Evolutionary conservation across 1,140 invertebrate genomes (phyloP).

Genomic region (Drosophila subobscura): DNA sequence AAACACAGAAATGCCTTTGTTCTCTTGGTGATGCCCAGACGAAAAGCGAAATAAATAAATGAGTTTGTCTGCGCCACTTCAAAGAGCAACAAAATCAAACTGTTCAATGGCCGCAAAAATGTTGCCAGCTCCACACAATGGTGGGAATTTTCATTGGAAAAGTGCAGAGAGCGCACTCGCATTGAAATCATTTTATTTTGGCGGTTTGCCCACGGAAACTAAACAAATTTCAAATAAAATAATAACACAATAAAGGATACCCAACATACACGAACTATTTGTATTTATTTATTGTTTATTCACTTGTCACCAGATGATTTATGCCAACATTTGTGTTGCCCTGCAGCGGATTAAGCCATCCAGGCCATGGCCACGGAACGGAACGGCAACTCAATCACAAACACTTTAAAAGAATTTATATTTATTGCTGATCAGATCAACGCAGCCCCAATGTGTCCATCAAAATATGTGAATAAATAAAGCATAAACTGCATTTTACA

Average conservation of each 20-base stretch:
- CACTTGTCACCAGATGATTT: slow-evolving; percentile 34
- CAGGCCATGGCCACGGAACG: not conserved
- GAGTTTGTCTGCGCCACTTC: not conserved
- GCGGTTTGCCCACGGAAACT: not conserved
- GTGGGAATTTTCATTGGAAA: slow-evolving; percentile 12
- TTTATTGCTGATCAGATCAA: slow-evolving; percentile 48
- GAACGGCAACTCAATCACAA: slow-evolving; percentile 26
- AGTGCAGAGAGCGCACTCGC: not conserved
- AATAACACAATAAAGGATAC: not conserved
- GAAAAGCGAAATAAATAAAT: not conserved
- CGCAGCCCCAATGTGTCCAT: slow-evolving; percentile 54
- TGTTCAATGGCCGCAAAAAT: not conserved
- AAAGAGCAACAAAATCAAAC: not conserved
- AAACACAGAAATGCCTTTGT: not conserved
- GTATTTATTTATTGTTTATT: slow-evolving; percentile 25
- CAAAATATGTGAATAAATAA: slow-evolving; percentile 40
- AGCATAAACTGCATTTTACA: slow-evolving; percentile 56
- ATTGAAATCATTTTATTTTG: slow-evolving; percentile 5
- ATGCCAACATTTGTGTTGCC: slow-evolving; percentile 18
- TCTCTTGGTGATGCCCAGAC: not conserved
- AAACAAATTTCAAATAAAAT: not conserved
- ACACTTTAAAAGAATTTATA: slow-evolving; percentile 46
- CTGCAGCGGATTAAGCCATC: not conserved
- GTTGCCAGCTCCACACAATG: not conserved
- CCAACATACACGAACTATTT: not conserved